Evolutionary conservation across 2,113 vertebrate genomes (phyloP), one percentile per base, ranked within the genome.

Genomic region (Erythrocercus mccallii): DNA sequence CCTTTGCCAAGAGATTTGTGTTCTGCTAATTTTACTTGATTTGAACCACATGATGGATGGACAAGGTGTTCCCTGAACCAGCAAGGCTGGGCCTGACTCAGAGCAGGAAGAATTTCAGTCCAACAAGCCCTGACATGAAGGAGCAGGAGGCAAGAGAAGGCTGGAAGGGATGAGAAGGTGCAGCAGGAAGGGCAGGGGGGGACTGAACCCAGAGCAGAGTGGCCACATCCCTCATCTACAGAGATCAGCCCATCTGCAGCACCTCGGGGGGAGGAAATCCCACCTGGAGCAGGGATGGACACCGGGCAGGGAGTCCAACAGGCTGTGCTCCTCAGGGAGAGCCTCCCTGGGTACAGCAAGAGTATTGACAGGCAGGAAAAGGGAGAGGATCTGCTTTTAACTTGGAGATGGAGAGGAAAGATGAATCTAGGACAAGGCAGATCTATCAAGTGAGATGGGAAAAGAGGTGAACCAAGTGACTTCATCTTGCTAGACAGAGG

Each of bases 31-130:
- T 81, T 81, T 12, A 7, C 54, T 31, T 38, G 71, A 82, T 45
- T 66, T 74, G 72, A 73, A 65, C n/a, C 27, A 33, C 53, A 15
- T 47, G 78, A 88, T 16, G 62, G 89, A 80, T 2, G 3, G 23
- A 82, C 73, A 82, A 73, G 84, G 87, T 91, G 91, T 90, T 95
- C 90, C 91, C 56, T 81, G 51, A 92, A 42, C 64, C 30, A 60
- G 80, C 82, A 88, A 68, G 79, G 90, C 72, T 60, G 66, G 73
- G 58, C 90, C 84, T 93, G 93, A 80, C 71, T 91, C 82, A 60
- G 40, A 72, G 85, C 60, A 94, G 68, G 79, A 25, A 48, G 60
- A 57, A 57, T 13, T 61, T 15, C n/a, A 62, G 40, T 9, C 4
- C 0, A 42, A 83, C 96, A 76, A 90, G 96, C 92, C 6, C 0